Evolutionary conservation across 2,888 invertebrate species (phyloP).

Genomic region (Cataglyphis albicans): DNA sequence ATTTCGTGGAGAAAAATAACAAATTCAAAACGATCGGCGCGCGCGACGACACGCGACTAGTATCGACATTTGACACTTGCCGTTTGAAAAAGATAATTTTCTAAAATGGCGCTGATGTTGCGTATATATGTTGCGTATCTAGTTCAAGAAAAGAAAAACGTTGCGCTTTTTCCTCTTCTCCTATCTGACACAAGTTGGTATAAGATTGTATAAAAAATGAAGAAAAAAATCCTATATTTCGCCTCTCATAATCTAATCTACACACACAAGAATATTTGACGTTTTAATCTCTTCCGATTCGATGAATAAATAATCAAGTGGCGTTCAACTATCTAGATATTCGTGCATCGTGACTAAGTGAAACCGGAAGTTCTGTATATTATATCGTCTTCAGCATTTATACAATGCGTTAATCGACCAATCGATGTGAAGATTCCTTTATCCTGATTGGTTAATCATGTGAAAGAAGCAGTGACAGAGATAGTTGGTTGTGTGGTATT

Average conservation of each 20-base stretch:
- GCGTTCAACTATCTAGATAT: background rate
- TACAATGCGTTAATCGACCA: background rate
- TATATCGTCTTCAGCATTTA: background rate
- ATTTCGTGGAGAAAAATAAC: background rate
- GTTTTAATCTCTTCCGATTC: background rate
- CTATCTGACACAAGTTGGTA: background rate
- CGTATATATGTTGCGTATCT: background rate
- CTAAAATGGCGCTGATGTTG: constrained; percentile 64
- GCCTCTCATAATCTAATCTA: background rate
- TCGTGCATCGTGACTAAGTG: background rate
- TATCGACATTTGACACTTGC: constrained; percentile 61
- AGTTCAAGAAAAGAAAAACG: background rate
- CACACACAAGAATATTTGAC: background rate
- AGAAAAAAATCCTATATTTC: background rate
- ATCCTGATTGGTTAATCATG: too few relatives aligned
- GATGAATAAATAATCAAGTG: background rate
- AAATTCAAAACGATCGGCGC: constrained; percentile 22
- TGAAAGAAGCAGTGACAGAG: background rate
- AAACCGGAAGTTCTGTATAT: background rate
- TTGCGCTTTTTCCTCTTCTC: background rate
- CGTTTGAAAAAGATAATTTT: constrained; percentile 71
- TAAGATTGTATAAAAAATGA: background rate
- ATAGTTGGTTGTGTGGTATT: background rate
- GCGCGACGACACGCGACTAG: constrained; percentile 29
- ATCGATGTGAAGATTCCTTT: too few relatives aligned